Evolutionary conservation across 2,888 invertebrate species (phyloP), one percentile per base, ranked within the genome.

Genomic region (Blastobasis adustella): DNA sequence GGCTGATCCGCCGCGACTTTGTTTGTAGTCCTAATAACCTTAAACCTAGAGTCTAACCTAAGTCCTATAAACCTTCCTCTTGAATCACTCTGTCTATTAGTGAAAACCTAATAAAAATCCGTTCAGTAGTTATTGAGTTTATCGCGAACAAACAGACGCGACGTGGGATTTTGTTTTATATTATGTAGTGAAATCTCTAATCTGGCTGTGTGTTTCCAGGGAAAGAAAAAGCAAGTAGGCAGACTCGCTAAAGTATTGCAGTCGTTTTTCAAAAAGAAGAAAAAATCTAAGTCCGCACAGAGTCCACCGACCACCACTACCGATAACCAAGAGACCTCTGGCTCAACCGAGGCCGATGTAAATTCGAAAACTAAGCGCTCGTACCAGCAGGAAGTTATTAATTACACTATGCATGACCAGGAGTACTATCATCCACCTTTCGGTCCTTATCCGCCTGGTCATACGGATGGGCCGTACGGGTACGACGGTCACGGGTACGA

Each of bases 341-440:
- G 70, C 50, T 60, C 67, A 5, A 59, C 68, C n/a, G 73, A 76
- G 45, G 69, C 67, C 6, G 67, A 75, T 9, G 49, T 67, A 3
- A 65, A 67, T 47, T 50, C 56, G 45, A 70, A 23, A 23, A 23
- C 23, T 2, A 23, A 60, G 55, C 56, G 74, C 8, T 76, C 78
- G 1, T 84, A 69, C 51, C 67, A 65, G 41, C 86, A 85, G 58
- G 64, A 82, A 2, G 53, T 83, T n/a, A 64, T 67, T 0, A 79
- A 75, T 58, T 86, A 83, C 50, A 63, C 69, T 60, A 73, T 84
- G 77, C 69, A 79, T 52, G 71, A 65, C 3, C 79, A 81, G 49
- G 73, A 82, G 49, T 82, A 71, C 51, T 73, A 66, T 46, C 67
- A 63, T 6, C 66, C 65, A 5, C 81, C 77, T 2, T 75, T 73